Evolutionary conservation across 1,140 invertebrate genomes (phyloP).

Genomic region (Lithobius niger): DNA sequence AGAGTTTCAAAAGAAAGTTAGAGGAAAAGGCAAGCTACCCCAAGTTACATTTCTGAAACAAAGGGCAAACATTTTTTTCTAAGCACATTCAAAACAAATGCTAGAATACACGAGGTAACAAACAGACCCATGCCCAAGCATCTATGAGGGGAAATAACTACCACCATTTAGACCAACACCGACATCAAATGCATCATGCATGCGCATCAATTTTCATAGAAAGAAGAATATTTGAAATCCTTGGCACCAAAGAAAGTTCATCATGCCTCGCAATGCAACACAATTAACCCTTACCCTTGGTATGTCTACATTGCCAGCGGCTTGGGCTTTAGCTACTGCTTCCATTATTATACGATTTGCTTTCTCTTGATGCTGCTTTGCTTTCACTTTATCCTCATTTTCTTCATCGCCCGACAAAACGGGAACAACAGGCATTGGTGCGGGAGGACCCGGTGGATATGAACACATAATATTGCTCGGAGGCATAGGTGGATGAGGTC

Average conservation of each 20-base stretch:
- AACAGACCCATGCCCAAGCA: not conserved
- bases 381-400: not conserved
- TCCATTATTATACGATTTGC: slow-evolving; percentile 10
- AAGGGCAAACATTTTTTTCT: no score
- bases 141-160: not conserved
- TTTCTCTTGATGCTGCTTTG: slow-evolving; percentile 7
- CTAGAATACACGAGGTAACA: no score
- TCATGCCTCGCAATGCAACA: not conserved
- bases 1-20: no score
- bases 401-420: not conserved
- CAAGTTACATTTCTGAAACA: no score
- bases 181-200: not conserved
- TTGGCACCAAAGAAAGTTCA: not conserved
- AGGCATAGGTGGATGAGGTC: no score
- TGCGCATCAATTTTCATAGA: not conserved
- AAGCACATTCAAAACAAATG: no score
- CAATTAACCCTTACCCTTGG: slow-evolving; percentile 1
- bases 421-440: no score
- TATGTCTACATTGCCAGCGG: slow-evolving; percentile 4
- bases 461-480: no score
- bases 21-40: no score
- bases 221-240: not conserved
- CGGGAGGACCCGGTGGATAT: no score
- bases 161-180: not conserved
- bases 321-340: slow-evolving; percentile 6